phyloP scores from a whole-genome alignment of 35 echinoderm and acorn worm species.

The Ophiothrix spiculata region DNA sequence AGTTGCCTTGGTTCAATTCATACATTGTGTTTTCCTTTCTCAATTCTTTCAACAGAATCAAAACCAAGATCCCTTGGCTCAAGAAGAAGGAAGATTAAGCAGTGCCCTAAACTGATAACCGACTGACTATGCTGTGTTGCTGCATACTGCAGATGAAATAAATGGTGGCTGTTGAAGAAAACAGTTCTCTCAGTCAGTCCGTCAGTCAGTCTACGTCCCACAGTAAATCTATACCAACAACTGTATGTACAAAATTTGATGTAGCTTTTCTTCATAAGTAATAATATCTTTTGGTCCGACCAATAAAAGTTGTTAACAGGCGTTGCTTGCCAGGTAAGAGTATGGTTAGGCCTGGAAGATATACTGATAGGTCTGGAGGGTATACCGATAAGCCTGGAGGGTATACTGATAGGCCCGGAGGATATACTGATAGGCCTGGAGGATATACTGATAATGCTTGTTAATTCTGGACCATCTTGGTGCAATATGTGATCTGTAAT shows the following conservation, averaged over 20 bases:
- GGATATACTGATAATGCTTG: neutral
- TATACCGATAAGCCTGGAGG: neutral
- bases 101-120: neutral
- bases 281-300: neutral
- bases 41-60: slow-evolving; percentile 37
- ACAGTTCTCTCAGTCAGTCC: neutral
- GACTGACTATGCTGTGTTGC: neutral
- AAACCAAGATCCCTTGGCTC: slow-evolving; percentile 70
- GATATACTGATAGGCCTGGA: too few relatives aligned
- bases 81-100: slow-evolving; percentile 71
- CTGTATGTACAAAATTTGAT: neutral
- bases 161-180: neutral
- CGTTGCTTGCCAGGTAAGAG: too few relatives aligned
- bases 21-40: neutral
- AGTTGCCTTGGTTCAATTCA: too few relatives aligned
- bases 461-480: neutral
- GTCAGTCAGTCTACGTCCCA: neutral
- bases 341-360: too few relatives aligned
- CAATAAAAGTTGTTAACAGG: too few relatives aligned
- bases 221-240: neutral
- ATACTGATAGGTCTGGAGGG: neutral
- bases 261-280: neutral
- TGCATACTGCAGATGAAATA: neutral
- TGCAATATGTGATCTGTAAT: slow-evolving; percentile 10
- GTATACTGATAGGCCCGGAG: neutral